A percentile compares a stretch with the other conserved stretches of the same genome.
These are phyloP conservation scores for Cantharis rustica DNA, from an alignment of 2,888 invertebrate genomes.

Conservation along the genomic window DNA sequence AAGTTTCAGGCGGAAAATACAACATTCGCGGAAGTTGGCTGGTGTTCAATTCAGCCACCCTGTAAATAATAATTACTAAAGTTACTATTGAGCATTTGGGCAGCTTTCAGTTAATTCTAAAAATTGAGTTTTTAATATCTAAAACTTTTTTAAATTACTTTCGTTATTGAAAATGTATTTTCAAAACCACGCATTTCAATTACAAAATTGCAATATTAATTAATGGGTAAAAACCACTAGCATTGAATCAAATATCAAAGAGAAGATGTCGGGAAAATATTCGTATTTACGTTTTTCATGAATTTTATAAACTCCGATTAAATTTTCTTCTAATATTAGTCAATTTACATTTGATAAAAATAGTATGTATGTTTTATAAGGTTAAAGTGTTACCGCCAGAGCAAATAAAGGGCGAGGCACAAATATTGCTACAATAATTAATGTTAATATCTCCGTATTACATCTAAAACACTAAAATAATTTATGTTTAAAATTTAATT, in stretches of 20 bases:
- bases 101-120: neutral
- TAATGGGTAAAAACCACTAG: neutral
- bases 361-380: neutral
- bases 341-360: neutral
- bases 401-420: neutral
- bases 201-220: neutral
- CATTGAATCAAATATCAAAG: neutral
- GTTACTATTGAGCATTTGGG: too few species aligned
- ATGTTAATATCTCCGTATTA: too few species aligned
- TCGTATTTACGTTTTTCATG: neutral
- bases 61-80: neutral
- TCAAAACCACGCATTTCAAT: neutral
- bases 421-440: too few species aligned
- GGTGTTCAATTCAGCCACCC: neutral
- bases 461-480: too few species aligned
- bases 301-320: neutral
- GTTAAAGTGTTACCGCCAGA: neutral
- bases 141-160: neutral
- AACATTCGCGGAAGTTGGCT: too few species aligned
- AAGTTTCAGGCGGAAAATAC: too few species aligned
- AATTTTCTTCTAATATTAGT: neutral
- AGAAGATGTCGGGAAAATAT: neutral
- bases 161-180: neutral
- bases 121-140: neutral
- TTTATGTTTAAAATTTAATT: too few species aligned